phyloP scores from a whole-genome alignment of 2,113 vertebrate genomes.

The Lichenostomus cassidix region DNA sequence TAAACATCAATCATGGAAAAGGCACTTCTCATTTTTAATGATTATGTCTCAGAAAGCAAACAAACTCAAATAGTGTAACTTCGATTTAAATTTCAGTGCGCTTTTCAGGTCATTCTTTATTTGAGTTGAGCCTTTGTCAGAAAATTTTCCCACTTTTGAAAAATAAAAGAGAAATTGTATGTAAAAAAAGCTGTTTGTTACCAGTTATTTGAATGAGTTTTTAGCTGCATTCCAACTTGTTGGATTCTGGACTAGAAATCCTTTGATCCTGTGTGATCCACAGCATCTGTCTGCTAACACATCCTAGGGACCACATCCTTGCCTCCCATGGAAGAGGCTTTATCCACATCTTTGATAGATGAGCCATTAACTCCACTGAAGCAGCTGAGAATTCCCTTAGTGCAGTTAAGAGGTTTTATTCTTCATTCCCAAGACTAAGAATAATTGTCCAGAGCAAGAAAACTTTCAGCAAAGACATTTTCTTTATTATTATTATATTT shows the following conservation, averaged over 20 bases:
- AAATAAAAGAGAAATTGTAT: neutral
- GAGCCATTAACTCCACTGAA: neutral
- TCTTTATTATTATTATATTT: neutral
- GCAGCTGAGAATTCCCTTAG: neutral
- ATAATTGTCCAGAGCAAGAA: neutral
- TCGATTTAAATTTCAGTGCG: neutral
- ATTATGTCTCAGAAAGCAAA: slow-evolving; percentile 1
- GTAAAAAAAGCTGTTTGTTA: neutral
- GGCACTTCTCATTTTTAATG: slow-evolving; percentile 27
- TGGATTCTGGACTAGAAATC: neutral
- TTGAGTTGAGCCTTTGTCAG: neutral
- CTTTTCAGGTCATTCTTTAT: neutral
- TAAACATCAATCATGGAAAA: slow-evolving; percentile 40
- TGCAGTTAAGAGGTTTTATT: neutral
- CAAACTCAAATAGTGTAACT: neutral
- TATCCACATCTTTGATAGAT: neutral
- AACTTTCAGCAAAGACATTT: neutral
- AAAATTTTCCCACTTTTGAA: neutral
- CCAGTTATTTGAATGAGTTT: neutral
- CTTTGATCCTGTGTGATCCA: neutral
- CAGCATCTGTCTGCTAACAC: neutral
- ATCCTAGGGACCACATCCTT: neutral
- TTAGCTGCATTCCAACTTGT: neutral
- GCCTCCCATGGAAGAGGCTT: neutral
- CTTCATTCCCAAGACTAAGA: neutral